These are phyloP conservation scores for Ophioninae sp. DNA, from an alignment of 2,888 invertebrate species.

Conservation along the genomic window DNA sequence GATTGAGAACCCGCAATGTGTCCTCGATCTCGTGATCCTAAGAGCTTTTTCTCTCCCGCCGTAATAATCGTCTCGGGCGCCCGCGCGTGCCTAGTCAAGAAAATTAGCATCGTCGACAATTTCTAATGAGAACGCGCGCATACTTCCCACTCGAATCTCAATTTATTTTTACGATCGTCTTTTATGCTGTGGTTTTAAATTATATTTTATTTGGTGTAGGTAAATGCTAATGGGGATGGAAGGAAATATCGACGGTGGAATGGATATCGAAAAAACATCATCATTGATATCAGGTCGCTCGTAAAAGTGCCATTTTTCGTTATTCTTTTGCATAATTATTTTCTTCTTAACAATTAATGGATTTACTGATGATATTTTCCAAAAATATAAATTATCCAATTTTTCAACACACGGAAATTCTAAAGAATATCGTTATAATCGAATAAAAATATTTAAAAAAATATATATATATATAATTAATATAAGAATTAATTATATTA, in stretches of 20 bases:
- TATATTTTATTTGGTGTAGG: neutral
- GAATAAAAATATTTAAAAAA: too few species aligned
- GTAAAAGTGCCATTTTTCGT: too few species aligned
- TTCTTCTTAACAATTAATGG: too few species aligned
- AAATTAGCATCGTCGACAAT: constrained; percentile 29
- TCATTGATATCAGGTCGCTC: too few species aligned
- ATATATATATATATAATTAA: too few species aligned
- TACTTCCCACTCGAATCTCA: constrained; percentile 3
- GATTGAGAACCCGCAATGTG: constrained; percentile 47
- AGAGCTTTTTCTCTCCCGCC: constrained; percentile 36
- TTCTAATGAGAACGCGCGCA: constrained; percentile 4
- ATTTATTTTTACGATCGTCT: neutral
- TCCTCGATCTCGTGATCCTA: constrained; percentile 55
- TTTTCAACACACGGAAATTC: too few species aligned
- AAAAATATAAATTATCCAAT: too few species aligned
- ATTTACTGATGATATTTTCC: too few species aligned
- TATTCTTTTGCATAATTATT: too few species aligned
- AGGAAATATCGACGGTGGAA: neutral
- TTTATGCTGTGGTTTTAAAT: neutral
- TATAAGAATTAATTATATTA: too few species aligned
- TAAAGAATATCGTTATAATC: too few species aligned
- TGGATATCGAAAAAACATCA: too few species aligned
- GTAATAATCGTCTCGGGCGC: constrained; percentile 2
- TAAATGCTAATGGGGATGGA: neutral
- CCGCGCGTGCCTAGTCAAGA: neutral